These are phyloP conservation scores for Azemiops feae DNA, from an alignment of 2,113 vertebrate genomes.

Conservation along the genomic window DNA sequence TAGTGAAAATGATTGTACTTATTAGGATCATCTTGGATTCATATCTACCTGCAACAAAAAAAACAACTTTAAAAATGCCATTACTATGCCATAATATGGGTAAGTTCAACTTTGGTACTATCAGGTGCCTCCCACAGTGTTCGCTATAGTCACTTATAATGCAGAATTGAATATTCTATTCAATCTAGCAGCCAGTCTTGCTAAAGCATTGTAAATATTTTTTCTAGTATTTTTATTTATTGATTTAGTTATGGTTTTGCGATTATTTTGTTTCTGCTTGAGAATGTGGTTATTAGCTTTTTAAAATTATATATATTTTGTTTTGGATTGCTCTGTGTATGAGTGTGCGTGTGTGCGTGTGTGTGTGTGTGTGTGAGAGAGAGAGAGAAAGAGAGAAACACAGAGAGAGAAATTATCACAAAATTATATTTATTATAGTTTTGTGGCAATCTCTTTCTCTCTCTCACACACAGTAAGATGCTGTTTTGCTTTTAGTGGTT, in stretches of 20 bases:
- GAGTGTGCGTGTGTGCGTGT: background rate
- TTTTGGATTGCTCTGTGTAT: background rate
- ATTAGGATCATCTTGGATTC: background rate
- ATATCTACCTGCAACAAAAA: background rate
- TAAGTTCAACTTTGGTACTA: background rate
- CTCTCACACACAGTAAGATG: background rate
- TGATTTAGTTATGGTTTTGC: background rate
- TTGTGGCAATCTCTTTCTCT: background rate
- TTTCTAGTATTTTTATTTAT: background rate
- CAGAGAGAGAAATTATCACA: background rate
- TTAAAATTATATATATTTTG: background rate
- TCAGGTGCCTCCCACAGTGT: background rate
- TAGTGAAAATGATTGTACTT: background rate
- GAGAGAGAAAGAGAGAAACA: too few species aligned
- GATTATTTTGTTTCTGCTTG: background rate
- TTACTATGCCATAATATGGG: background rate
- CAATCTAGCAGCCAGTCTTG: background rate
- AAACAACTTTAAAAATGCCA: background rate
- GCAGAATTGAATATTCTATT: background rate
- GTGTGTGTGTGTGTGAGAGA: too few species aligned
- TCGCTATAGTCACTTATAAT: background rate
- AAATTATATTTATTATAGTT: background rate
- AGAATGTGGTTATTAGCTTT: background rate
- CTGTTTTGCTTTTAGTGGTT: background rate
- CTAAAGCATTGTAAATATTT: background rate